Evolutionary conservation across 2,113 vertebrate genomes (phyloP).

Genomic region (Physeter macrocephalus): DNA sequence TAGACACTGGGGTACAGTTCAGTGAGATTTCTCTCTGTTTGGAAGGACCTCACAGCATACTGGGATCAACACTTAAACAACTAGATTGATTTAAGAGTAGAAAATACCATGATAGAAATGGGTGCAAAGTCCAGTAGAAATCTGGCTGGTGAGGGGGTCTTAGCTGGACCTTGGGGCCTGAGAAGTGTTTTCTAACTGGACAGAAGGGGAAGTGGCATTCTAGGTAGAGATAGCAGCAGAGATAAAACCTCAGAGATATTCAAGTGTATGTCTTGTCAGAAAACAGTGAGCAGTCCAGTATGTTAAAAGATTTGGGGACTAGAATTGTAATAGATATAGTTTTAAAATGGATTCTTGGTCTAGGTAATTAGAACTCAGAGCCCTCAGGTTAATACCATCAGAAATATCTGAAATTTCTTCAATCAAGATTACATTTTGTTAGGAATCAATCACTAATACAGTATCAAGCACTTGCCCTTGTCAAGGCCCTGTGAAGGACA

Average conservation of each 20-base stretch:
- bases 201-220: neutral
- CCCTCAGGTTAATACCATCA: neutral
- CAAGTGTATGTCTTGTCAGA: neutral
- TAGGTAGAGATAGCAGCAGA: neutral
- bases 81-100: neutral
- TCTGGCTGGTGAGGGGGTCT: neutral
- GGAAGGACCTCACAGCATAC: neutral
- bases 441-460: neutral
- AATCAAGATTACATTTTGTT: constrained; percentile 27
- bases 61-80: neutral
- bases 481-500: neutral
- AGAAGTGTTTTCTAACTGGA: neutral
- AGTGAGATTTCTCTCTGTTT: neutral
- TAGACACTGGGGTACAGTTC: neutral
- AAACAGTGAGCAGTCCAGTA: neutral
- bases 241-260: neutral
- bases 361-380: neutral
- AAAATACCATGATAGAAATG: neutral
- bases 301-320: neutral
- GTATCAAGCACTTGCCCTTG: neutral
- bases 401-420: neutral
- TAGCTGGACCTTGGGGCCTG: too few relatives aligned
- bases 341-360: neutral
- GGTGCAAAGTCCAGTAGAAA: neutral
- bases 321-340: neutral